Base-by-base conservation (phyloP, 2,113 vertebrate genomes). In the Ginglymostoma cirratum region DNA sequence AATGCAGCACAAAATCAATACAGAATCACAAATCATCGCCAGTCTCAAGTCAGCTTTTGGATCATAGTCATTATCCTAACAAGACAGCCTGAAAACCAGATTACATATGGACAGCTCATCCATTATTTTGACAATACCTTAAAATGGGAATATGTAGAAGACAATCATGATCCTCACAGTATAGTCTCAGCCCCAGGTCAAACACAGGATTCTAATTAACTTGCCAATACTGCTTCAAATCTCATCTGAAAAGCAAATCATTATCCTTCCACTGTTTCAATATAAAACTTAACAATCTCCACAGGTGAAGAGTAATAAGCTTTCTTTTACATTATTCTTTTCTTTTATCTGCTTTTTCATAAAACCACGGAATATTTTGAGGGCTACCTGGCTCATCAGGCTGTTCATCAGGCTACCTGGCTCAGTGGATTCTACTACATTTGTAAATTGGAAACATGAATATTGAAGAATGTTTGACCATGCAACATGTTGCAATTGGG, bases 61-160 rank as follows among this genome's bases (percentile, higher is more conserved):
- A 93, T 21, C 89, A 93, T 34, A 45, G 61, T 92, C 65, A 93
- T 93, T 93, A 93, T 66, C 65, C 89, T 93, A 66, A 93, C 89
- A 67, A 93, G 89, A 38, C 89, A 93, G 89, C 61, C 65, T 38
- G n/a, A 93, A 93, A 66, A 66, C 87, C 34, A 93, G 89, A 67
- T 93, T 93, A 93, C 34, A 2, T 38, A 38, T 66, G 67, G 38
- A 93, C 89, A 67, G 17, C 61, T 67, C 89, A 38, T 93, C 61
- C 65, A 65, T 92, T 92, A 93, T 93, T 34, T 34, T 93, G 89
- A 93, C 61, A 93, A 93, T 61, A 90, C 66, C 61, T 93, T 93
- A 93, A 93, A 66, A 61, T 19, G 6, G 61, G 61, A 66, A 93
- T 66, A 93, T 42, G 89, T 15, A 66, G 17, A 61, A 92, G 89